A percentile compares a stretch with the other conserved stretches of the same genome.
Evolutionary conservation across 1,140 invertebrate species (phyloP).

Genomic region (Habropoda laboriosa): DNA sequence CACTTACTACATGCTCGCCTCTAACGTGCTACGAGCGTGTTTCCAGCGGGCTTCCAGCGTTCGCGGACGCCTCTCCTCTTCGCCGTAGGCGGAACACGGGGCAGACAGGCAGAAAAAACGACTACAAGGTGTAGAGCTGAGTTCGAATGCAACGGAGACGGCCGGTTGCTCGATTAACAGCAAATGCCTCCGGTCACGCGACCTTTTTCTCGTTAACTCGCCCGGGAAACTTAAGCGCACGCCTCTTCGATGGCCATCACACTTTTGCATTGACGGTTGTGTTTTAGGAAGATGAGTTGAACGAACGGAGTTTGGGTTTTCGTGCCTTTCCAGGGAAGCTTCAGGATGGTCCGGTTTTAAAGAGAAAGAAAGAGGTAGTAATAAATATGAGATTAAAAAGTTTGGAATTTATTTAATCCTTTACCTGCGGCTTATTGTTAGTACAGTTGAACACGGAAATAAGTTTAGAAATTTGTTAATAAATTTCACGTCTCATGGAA

Average conservation of each 20-base stretch:
- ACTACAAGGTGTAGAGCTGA: neutral
- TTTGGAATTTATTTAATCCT: too few species aligned
- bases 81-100: neutral
- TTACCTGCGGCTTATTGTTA: too few species aligned
- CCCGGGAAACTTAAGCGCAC: neutral
- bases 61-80: neutral
- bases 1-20: slow-evolving; percentile 69
- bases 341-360: too few species aligned
- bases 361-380: too few species aligned
- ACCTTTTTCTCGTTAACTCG: slow-evolving; percentile 2
- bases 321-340: too few species aligned
- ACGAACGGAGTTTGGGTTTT: neutral
- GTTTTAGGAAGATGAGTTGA: neutral
- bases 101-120: neutral
- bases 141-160: slow-evolving; percentile 8
- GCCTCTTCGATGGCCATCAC: neutral
- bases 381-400: too few species aligned
- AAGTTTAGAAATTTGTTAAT: too few species aligned
- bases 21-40: slow-evolving; percentile 48
- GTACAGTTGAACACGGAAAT: too few species aligned
- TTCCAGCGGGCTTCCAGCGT: slow-evolving; percentile 20
- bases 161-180: slow-evolving; percentile 11
- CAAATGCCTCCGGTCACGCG: slow-evolving; percentile 23
- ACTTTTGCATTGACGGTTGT: neutral
- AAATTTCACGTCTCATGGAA: too few species aligned